Evolutionary conservation across 2,113 vertebrate species (phyloP).

Genomic region (Emydocephalus ijimae): DNA sequence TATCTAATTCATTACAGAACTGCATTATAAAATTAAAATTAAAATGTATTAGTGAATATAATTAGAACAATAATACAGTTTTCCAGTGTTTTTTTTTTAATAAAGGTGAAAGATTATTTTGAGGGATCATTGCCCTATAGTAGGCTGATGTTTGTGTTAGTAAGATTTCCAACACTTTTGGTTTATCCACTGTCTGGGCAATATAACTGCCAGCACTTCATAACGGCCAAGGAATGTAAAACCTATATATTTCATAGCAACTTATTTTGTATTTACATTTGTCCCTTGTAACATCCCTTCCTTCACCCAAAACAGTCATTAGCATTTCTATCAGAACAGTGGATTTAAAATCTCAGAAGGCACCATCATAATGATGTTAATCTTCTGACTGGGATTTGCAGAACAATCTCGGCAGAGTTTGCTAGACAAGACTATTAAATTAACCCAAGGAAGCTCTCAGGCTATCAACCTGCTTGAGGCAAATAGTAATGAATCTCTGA

Average conservation of each 20-base stretch:
- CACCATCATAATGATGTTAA: slow-evolving; percentile 24
- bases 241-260: neutral
- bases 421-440: slow-evolving; percentile 50
- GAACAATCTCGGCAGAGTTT: slow-evolving; percentile 56
- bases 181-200: neutral
- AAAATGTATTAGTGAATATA: neutral
- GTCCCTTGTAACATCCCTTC: slow-evolving; percentile 27
- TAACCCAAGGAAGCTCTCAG: slow-evolving; percentile 49
- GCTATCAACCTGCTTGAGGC: slow-evolving; percentile 41
- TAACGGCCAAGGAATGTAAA: neutral
- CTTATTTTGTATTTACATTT: slow-evolving; percentile 6
- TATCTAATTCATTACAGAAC: neutral
- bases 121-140: neutral
- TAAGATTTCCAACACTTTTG: neutral
- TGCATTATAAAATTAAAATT: neutral
- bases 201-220: neutral
- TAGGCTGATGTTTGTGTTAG: neutral
- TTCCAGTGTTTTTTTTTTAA: neutral
- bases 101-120: neutral
- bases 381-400: slow-evolving; percentile 46
- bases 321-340: slow-evolving; percentile 29
- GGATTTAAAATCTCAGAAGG: slow-evolving; percentile 34
- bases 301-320: slow-evolving; percentile 23
- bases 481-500: slow-evolving; percentile 36
- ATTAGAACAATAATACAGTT: neutral